Conservation (phyloP, 2,113 vertebrate genomes). For the Lagopus leucura region DNA sequence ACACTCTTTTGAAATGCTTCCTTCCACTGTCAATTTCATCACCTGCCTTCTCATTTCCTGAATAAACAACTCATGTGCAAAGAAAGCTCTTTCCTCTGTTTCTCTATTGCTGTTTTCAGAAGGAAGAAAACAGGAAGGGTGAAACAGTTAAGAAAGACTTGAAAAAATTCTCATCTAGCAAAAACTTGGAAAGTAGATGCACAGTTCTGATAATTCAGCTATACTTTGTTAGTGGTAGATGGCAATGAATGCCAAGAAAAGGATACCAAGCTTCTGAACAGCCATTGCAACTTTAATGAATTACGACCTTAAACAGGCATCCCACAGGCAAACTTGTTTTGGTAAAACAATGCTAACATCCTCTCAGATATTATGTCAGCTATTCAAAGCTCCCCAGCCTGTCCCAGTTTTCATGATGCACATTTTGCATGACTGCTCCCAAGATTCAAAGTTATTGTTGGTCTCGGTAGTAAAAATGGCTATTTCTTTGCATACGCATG, state of each 20-base stretch:
- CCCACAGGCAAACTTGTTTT: not conserved
- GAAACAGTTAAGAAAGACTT: not conserved
- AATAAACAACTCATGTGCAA: not conserved
- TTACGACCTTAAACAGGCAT: not conserved
- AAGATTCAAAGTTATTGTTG: not conserved
- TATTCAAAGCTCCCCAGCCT: not conserved
- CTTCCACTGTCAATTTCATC: constrained; percentile 25
- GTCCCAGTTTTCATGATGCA: not conserved
- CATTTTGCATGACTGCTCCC: not conserved
- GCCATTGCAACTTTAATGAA: not conserved
- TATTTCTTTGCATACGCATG: not conserved
- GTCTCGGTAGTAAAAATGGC: not conserved
- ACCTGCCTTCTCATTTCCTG: constrained; percentile 34
- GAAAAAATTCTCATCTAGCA: not conserved
- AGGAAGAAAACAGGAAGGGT: not conserved
- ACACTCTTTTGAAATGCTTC: constrained; percentile 26
- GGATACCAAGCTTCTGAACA: not conserved
- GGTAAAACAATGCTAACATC: not conserved
- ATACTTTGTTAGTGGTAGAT: not conserved
- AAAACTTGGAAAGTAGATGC: not conserved
- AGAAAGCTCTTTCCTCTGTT: constrained; percentile 4
- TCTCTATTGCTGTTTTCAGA: not conserved
- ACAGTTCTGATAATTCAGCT: not conserved
- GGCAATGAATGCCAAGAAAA: not conserved
- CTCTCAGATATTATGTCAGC: not conserved